Percentiles rank a stretch among this genome's conserved stretches.
Conservation (phyloP, 1,140 invertebrate species). For the Mizuhopecten yessoensis region DNA sequence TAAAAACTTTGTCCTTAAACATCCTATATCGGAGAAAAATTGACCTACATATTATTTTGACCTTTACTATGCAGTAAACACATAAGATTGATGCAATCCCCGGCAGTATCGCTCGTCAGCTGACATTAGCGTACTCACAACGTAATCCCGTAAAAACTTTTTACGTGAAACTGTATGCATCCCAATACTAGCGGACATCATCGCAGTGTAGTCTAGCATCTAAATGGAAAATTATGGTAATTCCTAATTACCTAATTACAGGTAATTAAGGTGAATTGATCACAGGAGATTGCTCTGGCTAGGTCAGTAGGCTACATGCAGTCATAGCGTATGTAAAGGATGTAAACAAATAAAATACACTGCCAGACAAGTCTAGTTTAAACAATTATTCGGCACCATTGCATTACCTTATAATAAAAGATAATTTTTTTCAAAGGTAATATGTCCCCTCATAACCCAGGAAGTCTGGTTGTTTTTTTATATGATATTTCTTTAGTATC, state of each 20-base stretch:
- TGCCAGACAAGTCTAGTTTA: too few relatives aligned
- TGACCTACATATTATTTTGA: not conserved
- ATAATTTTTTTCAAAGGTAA: too few relatives aligned
- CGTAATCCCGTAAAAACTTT: not conserved
- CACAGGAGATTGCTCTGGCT: too few relatives aligned
- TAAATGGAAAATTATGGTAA: not conserved
- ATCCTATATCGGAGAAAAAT: not conserved
- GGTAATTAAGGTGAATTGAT: not conserved
- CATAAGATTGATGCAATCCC: not conserved
- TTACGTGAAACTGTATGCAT: not conserved
- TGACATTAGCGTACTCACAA: not conserved
- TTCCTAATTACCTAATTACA: not conserved
- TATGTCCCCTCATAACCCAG: too few relatives aligned
- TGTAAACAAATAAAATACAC: not conserved
- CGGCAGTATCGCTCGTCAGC: not conserved
- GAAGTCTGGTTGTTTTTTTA: too few relatives aligned
- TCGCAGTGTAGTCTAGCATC: not conserved
- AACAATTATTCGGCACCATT: too few relatives aligned
- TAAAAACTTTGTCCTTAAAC: not conserved
- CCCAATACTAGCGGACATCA: not conserved
- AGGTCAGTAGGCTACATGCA: not conserved
- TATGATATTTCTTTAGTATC: too few relatives aligned
- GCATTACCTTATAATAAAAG: too few relatives aligned
- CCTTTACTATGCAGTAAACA: not conserved
- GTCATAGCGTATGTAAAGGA: not conserved